Evolutionary conservation across 2,113 vertebrate genomes (phyloP), one percentile per base, ranked within the genome.

Genomic region (Oenanthe oenanthe): DNA sequence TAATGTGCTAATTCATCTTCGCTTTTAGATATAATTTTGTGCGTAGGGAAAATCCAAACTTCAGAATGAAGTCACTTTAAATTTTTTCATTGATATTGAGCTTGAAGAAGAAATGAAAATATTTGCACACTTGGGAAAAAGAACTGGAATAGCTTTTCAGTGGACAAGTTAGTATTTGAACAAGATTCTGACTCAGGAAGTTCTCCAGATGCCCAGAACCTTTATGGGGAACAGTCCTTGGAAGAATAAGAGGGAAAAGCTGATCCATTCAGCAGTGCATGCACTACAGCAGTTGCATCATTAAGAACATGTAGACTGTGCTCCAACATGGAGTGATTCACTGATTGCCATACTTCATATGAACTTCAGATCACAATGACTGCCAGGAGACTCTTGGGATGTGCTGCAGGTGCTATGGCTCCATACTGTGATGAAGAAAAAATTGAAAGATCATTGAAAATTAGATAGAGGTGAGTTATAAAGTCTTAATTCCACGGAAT

Each of bases 241-340:
- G 26, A 82, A 66, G 15, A 66, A 66, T 65, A 17, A 48, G 18
- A 61, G 7, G 7, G 28, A 86, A 72, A 51, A 40, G 4, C 28
- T 63, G 26, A 36, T 68, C 28, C 4, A 13, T 65, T 58, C 51
- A 43, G 32, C 43, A 38, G 12, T 17, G 7, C 38, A 7, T 7
- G 22, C 24, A 16, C 8, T 12, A 29, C 4, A 63, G 29, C 8
- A 48, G 32, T 18, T 63, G 31, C 28, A 29, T 61, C 70, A 34
- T 13, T 25, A 43, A 74, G 18, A 71, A 13, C 19, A 63, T 2
- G 7, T 7, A 40, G 60, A 26, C 9, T 4, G 7, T 22, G 17
- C 1, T 3, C 6, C 19, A 28, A 18, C 1, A 1, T 21, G 10
- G 29, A 40, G 12, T 42, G 5, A 18, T 38, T 29, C 13, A 9